phyloP scores from a whole-genome alignment of 2,113 vertebrate species.

The Pao palembangensis region DNA sequence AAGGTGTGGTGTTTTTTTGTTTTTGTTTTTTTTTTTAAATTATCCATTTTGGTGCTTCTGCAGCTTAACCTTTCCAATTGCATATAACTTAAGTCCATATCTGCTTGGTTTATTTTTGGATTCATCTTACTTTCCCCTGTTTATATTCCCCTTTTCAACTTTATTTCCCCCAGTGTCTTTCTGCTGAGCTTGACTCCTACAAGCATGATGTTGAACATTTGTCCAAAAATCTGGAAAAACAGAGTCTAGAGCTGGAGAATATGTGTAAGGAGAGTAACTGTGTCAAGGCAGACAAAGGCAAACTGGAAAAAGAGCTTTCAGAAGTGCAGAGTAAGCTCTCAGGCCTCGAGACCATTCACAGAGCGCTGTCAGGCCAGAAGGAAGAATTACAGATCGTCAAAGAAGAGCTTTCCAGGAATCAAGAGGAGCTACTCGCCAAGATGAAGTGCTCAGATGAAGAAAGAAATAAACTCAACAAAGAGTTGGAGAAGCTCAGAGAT shows the following conservation, averaged over 20 bases:
- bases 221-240: conserved; percentile 84
- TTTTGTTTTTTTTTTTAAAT: neutral
- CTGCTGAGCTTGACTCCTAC: conserved; percentile 88
- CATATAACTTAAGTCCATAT: conserved; percentile 52
- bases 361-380: conserved; percentile 69
- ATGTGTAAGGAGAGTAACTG: conserved; percentile 75
- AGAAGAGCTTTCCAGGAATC: conserved; percentile 66
- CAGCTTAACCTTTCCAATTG: conserved; percentile 60
- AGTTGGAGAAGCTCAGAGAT: conserved; percentile 64
- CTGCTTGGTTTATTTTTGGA: conserved; percentile 64
- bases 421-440: conserved; percentile 69
- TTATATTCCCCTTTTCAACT: conserved; percentile 68
- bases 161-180: conserved; percentile 88
- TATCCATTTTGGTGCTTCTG: conserved; percentile 50
- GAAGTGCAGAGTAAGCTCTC: conserved; percentile 74
- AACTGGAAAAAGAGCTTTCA: conserved; percentile 74
- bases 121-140: conserved; percentile 58
- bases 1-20: conserved; percentile 32
- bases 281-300: conserved; percentile 78
- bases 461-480: conserved; percentile 62
- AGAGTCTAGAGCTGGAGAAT: conserved; percentile 82
- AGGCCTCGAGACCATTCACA: conserved; percentile 69
- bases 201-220: conserved; percentile 86
- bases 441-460: conserved; percentile 66
- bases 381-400: conserved; percentile 74